These are phyloP conservation scores for Megalonaias nervosa DNA, from an alignment of 1,140 invertebrate genomes.

Conservation along the genomic window DNA sequence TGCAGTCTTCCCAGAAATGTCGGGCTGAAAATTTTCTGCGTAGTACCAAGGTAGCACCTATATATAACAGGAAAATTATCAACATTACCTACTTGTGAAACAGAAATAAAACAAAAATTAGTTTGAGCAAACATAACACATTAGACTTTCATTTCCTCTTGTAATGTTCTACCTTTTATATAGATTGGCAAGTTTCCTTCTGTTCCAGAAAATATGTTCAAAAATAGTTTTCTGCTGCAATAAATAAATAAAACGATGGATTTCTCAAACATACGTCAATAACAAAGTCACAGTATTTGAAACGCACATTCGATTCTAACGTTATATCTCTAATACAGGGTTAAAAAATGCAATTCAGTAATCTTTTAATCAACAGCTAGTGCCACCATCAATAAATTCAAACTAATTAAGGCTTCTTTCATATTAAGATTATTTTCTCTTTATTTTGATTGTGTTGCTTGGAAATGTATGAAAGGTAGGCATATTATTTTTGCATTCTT, in stretches of 20 bases:
- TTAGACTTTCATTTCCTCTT: not conserved
- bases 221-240: not conserved
- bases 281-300: too few species aligned
- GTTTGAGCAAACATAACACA: not conserved
- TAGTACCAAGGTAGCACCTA: slow-evolving; percentile 47
- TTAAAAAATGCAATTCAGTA: too few species aligned
- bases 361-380: too few species aligned
- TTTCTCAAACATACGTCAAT: too few species aligned
- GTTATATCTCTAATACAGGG: too few species aligned
- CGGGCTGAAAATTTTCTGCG: slow-evolving; percentile 47
- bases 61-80: not conserved
- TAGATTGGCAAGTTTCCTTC: not conserved
- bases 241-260: too few species aligned
- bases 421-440: too few species aligned
- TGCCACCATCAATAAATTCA: too few species aligned
- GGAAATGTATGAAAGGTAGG: not conserved
- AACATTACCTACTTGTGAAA: not conserved
- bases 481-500: not conserved
- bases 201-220: not conserved
- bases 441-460: too few species aligned
- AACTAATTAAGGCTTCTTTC: too few species aligned
- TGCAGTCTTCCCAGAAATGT: slow-evolving; percentile 44
- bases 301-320: too few species aligned
- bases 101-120: too few species aligned
- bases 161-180: not conserved